A percentile compares a stretch with the other conserved stretches of the same genome.
These are phyloP conservation scores for Podilymbus podiceps DNA, from an alignment of 2,113 vertebrate genomes.

Conservation along the genomic window DNA sequence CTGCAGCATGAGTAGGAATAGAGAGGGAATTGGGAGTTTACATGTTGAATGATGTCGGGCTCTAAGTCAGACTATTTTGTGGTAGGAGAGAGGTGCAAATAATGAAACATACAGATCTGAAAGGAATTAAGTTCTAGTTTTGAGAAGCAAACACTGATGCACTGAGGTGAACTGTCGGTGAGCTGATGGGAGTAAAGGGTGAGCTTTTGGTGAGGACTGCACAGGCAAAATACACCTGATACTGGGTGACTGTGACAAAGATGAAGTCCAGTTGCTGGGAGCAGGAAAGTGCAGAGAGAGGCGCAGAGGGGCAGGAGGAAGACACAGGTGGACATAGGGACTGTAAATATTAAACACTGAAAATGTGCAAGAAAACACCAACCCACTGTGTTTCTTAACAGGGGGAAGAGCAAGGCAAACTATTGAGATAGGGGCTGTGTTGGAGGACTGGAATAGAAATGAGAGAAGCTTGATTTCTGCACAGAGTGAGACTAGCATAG, in stretches of 20 bases:
- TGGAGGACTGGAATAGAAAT: not conserved
- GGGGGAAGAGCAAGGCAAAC: not conserved
- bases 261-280: not conserved
- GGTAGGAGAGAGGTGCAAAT: not conserved
- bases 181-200: not conserved
- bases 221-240: not conserved
- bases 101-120: not conserved
- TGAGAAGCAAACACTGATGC: not conserved
- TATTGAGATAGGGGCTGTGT: not conserved
- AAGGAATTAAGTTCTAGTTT: not conserved
- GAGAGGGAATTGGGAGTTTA: not conserved
- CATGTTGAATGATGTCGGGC: not conserved
- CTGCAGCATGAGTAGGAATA: not conserved
- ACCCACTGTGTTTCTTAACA: not conserved
- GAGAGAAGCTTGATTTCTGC: not conserved
- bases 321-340: not conserved
- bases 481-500: not conserved
- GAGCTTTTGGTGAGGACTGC: no score
- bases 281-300: not conserved
- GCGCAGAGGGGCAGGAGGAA: not conserved
- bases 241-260: not conserved
- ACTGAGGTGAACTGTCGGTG: not conserved
- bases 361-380: not conserved
- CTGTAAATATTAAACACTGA: not conserved
- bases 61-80: not conserved